Conservation (phyloP, 2,797 vertebrate species). For the Iguana delicatissima region DNA sequence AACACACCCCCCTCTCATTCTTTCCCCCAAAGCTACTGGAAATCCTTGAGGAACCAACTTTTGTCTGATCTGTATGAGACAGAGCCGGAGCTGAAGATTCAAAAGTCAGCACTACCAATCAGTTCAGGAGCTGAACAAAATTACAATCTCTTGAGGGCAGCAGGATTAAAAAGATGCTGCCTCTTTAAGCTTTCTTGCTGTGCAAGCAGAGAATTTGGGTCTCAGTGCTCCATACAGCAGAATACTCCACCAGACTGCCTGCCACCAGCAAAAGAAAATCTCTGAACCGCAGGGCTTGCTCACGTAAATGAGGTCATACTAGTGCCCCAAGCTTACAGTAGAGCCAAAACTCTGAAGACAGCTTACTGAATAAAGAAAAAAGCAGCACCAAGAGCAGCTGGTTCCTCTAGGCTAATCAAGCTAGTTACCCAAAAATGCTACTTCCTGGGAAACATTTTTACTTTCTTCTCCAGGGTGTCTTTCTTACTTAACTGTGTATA, state of each 20-base stretch:
- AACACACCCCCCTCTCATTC: background rate
- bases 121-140: conserved; percentile 38
- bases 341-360: conserved; percentile 52
- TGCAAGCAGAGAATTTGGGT: conserved; percentile 36
- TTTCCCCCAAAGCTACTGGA: conserved; percentile 42
- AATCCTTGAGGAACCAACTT: conserved; percentile 8
- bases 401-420: conserved; percentile 49
- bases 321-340: conserved; percentile 51
- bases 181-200: background rate
- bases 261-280: background rate
- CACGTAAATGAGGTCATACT: conserved; percentile 61
- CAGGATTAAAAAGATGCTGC: conserved; percentile 28
- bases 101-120: conserved; percentile 41
- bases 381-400: conserved; percentile 55
- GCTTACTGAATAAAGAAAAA: conserved; percentile 61
- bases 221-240: conserved; percentile 36
- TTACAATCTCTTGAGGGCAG: conserved; percentile 31
- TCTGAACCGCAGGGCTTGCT: conserved; percentile 30
- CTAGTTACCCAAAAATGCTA: conserved; percentile 41
- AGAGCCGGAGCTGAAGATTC: conserved; percentile 1
- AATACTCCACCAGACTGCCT: conserved; percentile 43
- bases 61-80: background rate
- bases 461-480: conserved; percentile 9
- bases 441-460: conserved; percentile 38
- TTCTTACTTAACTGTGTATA: conserved; percentile 37